These are phyloP conservation scores for Pseudomyrmex cubaensis DNA, from an alignment of 1,140 invertebrate genomes.

Conservation along the genomic window DNA sequence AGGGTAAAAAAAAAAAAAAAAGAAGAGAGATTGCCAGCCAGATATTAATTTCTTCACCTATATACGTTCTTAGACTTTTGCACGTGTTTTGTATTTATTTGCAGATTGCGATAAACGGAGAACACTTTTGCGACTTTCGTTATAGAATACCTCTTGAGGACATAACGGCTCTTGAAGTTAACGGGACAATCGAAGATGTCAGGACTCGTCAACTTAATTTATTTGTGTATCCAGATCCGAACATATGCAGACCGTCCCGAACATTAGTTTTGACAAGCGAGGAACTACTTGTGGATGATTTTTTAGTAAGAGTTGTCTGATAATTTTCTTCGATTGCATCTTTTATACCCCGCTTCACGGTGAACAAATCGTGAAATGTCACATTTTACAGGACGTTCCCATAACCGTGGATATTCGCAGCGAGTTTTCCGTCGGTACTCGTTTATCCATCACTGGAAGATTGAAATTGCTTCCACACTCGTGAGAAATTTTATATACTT, in stretches of 20 bases:
- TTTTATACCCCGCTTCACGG: not conserved
- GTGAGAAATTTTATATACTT: slow-evolving; percentile 69
- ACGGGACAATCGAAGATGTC: slow-evolving; percentile 86
- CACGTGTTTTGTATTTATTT: slow-evolving; percentile 31
- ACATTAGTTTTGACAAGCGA: slow-evolving; percentile 74
- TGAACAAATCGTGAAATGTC: not conserved
- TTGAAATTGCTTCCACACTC: slow-evolving; percentile 88
- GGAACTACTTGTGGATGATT: slow-evolving; percentile 72
- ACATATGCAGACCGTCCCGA: slow-evolving; percentile 75
- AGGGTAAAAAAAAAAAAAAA: too few species aligned
- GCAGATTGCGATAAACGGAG: slow-evolving; percentile 89
- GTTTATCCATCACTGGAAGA: slow-evolving; percentile 86
- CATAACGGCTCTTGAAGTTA: slow-evolving; percentile 86
- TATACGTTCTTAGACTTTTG: slow-evolving; percentile 6
- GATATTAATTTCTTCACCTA: too few species aligned
- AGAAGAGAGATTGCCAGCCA: too few species aligned
- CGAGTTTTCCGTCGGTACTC: slow-evolving; percentile 83
- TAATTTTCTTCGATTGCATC: not conserved
- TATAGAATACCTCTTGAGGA: slow-evolving; percentile 87
- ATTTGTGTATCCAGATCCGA: slow-evolving; percentile 84
- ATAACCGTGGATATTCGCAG: slow-evolving; percentile 81
- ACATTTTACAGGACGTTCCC: slow-evolving; percentile 80
- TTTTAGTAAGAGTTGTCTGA: slow-evolving; percentile 73
- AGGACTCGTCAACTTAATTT: slow-evolving; percentile 81
- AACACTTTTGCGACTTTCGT: slow-evolving; percentile 89